phyloP scores from a whole-genome alignment of 2,113 vertebrate species.

The Bungarus multicinctus region DNA sequence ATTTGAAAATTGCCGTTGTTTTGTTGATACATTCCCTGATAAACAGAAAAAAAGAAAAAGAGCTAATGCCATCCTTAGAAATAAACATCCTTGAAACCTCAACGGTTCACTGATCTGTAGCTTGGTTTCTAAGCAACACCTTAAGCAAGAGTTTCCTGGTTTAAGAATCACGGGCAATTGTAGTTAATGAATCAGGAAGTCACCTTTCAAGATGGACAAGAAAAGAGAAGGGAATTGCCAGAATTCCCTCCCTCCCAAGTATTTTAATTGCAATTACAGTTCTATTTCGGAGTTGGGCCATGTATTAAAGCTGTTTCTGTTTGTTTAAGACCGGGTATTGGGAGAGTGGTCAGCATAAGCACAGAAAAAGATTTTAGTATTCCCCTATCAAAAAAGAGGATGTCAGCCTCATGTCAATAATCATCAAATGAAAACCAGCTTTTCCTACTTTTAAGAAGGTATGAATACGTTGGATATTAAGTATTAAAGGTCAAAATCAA shows the following conservation, averaged over 20 bases:
- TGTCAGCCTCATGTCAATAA: not conserved
- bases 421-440: not conserved
- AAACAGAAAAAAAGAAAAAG: not conserved
- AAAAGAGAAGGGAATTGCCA: not conserved
- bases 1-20: not conserved
- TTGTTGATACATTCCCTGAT: not conserved
- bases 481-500: not conserved
- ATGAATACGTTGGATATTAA: not conserved
- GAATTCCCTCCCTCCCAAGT: not conserved
- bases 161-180: not conserved
- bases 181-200: not conserved
- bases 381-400: not conserved
- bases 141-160: not conserved
- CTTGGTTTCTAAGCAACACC: not conserved
- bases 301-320: not conserved
- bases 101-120: not conserved
- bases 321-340: not conserved
- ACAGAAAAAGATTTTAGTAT: not conserved
- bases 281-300: not conserved
- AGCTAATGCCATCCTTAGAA: not conserved
- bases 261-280: not conserved
- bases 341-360: not conserved
- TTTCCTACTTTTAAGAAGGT: not conserved
- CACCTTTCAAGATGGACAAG: not conserved
- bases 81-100: not conserved